phyloP scores from a whole-genome alignment of 2,797 vertebrate genomes.

The Psittacula derbiana region DNA sequence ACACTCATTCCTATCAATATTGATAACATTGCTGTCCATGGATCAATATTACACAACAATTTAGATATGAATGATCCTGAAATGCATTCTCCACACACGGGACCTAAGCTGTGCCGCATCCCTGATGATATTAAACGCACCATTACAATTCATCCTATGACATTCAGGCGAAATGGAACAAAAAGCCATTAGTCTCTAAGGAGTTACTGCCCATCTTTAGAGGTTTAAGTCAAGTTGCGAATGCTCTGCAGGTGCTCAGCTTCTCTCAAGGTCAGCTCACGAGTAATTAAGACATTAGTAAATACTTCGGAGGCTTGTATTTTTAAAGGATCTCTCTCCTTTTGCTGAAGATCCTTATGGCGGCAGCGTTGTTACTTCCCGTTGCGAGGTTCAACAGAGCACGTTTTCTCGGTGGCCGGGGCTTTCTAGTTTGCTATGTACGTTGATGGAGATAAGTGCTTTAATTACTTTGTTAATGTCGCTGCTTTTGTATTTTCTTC shows the following conservation, averaged over 20 bases:
- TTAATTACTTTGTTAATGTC: conserved; percentile 87
- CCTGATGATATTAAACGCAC: neutral
- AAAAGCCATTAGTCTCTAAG: neutral
- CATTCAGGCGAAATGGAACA: neutral
- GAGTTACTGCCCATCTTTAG: conserved; percentile 11
- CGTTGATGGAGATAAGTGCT: conserved; percentile 83
- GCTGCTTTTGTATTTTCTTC: conserved; percentile 78
- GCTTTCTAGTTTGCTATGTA: conserved; percentile 66
- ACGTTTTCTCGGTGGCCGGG: conserved; percentile 69
- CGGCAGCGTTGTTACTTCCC: conserved; percentile 67
- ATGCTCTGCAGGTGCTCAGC: conserved; percentile 47
- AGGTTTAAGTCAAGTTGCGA: conserved; percentile 4
- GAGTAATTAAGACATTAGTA: conserved; percentile 66
- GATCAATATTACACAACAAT: neutral
- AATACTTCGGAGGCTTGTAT: conserved; percentile 44
- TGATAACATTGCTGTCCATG: neutral
- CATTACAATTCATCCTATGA: neutral
- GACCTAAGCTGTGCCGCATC: neutral
- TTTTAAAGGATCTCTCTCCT: conserved; percentile 52
- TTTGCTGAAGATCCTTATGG: conserved; percentile 31
- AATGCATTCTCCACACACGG: neutral
- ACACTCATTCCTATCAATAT: neutral
- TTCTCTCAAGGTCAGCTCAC: conserved; percentile 53
- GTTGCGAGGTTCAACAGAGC: conserved; percentile 72
- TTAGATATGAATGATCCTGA: neutral